Evolutionary conservation across 1,140 invertebrate species (phyloP).

Genomic region (Zaprionus tsacasi): DNA sequence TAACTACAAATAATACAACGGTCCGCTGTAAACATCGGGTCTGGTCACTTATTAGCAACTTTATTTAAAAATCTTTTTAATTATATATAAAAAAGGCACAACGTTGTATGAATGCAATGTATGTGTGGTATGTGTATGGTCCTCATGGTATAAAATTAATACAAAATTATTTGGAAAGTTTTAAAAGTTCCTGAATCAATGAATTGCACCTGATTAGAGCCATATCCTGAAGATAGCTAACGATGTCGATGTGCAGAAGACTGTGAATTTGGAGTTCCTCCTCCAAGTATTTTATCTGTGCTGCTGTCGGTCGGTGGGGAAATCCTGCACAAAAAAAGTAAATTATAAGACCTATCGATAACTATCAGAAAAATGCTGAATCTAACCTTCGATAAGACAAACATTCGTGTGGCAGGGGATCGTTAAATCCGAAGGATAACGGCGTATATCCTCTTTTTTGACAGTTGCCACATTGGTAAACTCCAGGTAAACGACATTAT

Average conservation of each 20-base stretch:
- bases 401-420: constrained; percentile 58
- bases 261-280: constrained; percentile 30
- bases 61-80: not conserved
- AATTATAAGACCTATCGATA: not conserved
- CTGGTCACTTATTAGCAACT: not conserved
- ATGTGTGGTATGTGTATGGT: not conserved
- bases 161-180: not conserved
- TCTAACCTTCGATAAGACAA: constrained; percentile 67
- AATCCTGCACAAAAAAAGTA: constrained; percentile 30
- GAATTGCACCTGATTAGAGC: constrained; percentile 38
- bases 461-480: constrained; percentile 55
- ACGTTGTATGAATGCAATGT: not conserved
- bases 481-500: constrained; percentile 58
- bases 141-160: not conserved
- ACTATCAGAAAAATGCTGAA: not conserved
- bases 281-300: constrained; percentile 47
- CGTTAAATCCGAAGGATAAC: constrained; percentile 57
- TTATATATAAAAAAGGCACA: constrained; percentile 1
- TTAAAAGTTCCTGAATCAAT: constrained; percentile 21
- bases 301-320: constrained; percentile 39
- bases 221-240: constrained; percentile 47
- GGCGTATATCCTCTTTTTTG: constrained; percentile 51
- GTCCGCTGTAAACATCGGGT: not conserved
- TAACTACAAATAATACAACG: not conserved
- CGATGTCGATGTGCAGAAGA: constrained; percentile 47